Conservation (phyloP, 2,888 invertebrate species). For the Drosophila meridionalis region DNA sequence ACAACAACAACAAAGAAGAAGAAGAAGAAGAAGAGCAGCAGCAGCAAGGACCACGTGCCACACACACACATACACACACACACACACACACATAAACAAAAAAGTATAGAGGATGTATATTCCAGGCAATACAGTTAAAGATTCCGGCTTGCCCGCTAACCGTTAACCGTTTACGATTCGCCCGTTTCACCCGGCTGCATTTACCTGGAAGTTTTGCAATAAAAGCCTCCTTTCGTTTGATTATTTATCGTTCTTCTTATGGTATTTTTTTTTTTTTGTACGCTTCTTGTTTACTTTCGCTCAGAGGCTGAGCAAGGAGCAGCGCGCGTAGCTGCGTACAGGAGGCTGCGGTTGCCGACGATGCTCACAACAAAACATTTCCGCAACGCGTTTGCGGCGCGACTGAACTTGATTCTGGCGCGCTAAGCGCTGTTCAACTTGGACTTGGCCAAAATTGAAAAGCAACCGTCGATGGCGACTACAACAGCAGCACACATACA, state of each 20-base stretch:
- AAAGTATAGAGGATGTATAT: slow-evolving; percentile 12
- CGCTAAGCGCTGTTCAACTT: slow-evolving; percentile 80
- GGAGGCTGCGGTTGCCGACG: slow-evolving; percentile 61
- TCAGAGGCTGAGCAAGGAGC: slow-evolving; percentile 6
- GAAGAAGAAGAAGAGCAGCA: slow-evolving; percentile 5
- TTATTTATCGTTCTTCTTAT: not conserved
- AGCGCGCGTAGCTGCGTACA: slow-evolving; percentile 16
- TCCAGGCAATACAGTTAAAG: not conserved
- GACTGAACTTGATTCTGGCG: slow-evolving; percentile 82
- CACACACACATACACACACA: slow-evolving; percentile 6
- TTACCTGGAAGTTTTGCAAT: slow-evolving; percentile 36
- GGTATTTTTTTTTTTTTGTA: not conserved
- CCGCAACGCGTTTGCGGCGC: slow-evolving; percentile 82
- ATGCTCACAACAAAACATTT: slow-evolving; percentile 76
- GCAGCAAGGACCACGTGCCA: slow-evolving; percentile 49
- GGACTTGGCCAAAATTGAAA: slow-evolving; percentile 79
- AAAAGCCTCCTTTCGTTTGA: not conserved
- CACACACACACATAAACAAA: slow-evolving; percentile 28
- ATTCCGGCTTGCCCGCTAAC: slow-evolving; percentile 30
- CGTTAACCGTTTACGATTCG: slow-evolving; percentile 18
- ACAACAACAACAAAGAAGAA: not conserved
- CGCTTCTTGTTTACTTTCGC: not conserved
- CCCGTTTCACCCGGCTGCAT: slow-evolving; percentile 25
- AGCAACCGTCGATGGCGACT: slow-evolving; percentile 57
- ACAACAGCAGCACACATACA: slow-evolving; percentile 19